Conservation (phyloP, 2,888 invertebrate genomes). For the Cheilosia scutellata region DNA sequence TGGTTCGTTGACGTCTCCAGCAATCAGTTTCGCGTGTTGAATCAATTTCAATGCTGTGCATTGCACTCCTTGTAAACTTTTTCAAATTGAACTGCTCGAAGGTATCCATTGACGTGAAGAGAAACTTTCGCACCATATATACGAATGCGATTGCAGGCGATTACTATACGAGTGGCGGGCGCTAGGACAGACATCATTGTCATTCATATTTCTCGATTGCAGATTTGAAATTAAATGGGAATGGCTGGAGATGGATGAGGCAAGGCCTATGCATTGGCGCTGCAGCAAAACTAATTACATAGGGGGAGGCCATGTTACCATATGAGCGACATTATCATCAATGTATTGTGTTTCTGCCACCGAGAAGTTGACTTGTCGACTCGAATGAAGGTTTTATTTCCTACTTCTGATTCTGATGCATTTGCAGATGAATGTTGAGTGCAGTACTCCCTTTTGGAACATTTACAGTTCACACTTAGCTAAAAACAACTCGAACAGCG, state of each 20-base stretch:
- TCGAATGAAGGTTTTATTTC: background rate
- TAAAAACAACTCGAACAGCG: no score
- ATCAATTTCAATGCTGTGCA: constrained; percentile 69
- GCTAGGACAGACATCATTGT: constrained; percentile 51
- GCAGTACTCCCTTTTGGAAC: no score
- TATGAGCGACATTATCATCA: constrained; percentile 60
- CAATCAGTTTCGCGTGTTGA: constrained; percentile 72
- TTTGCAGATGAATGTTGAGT: no score
- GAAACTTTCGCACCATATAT: constrained; percentile 58
- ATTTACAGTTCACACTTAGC: no score
- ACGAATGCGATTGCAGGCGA: constrained; percentile 27
- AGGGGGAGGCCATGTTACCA: constrained; percentile 24
- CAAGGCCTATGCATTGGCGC: background rate
- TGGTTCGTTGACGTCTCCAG: constrained; percentile 69
- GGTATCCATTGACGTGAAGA: constrained; percentile 54
- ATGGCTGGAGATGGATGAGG: constrained; percentile 13
- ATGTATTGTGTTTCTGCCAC: constrained; percentile 36
- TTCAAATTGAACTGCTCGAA: constrained; percentile 64
- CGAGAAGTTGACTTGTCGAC: background rate
- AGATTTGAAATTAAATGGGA: constrained; percentile 63
- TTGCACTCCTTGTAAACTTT: constrained; percentile 64
- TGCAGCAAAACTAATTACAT: constrained; percentile 52
- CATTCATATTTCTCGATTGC: constrained; percentile 67
- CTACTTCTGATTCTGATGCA: background rate
- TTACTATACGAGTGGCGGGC: background rate